A percentile compares a stretch with the other conserved stretches of the same genome.
phyloP scores from a whole-genome alignment of 2,113 vertebrate species.

The Albula glossodonta region DNA sequence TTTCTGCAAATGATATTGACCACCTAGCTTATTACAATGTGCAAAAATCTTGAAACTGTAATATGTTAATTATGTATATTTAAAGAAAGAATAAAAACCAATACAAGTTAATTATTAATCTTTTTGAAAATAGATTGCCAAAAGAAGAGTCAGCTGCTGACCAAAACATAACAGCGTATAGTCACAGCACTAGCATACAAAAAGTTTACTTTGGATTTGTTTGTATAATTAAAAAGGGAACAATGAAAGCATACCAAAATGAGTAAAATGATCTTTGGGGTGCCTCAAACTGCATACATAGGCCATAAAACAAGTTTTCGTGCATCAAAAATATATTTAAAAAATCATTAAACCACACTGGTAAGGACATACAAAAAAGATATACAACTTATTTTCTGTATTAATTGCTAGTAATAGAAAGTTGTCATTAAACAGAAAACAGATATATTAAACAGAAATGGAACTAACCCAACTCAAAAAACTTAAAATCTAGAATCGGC shows the following conservation, averaged over 20 bases:
- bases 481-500: not conserved
- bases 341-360: not conserved
- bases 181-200: constrained; percentile 40
- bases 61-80: not conserved
- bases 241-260: too few relatives aligned
- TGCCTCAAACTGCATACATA: not conserved
- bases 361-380: not conserved
- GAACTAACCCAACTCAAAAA: not conserved
- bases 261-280: constrained; percentile 24
- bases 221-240: too few relatives aligned
- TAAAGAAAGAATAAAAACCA: too few relatives aligned
- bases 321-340: not conserved
- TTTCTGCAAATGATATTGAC: not conserved
- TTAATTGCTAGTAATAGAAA: too few relatives aligned
- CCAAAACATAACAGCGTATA: constrained; percentile 47
- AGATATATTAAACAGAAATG: not conserved
- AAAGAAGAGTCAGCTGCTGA: not conserved
- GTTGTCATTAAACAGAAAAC: too few relatives aligned
- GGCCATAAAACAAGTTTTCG: not conserved
- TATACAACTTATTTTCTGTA: not conserved
- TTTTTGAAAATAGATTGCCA: too few relatives aligned
- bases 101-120: too few relatives aligned
- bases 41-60: not conserved
- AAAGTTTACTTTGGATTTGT: too few relatives aligned
- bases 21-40: not conserved